phyloP scores from a whole-genome alignment of 2,888 invertebrate genomes.

The Epirrita christyi region DNA sequence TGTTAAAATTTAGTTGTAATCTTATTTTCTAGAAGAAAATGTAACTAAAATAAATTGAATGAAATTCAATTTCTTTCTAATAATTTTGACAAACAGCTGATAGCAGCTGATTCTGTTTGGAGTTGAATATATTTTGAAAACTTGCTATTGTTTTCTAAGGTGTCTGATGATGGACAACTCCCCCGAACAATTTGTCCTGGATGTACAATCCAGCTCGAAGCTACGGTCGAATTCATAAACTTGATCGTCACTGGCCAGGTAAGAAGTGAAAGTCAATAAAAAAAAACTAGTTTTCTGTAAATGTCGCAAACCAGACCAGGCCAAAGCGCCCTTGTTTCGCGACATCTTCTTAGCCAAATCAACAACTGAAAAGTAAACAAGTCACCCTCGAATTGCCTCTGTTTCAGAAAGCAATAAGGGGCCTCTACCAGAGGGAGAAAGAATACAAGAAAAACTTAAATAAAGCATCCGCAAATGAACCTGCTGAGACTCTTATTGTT shows the following conservation, averaged over 20 bases:
- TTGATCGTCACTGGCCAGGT: conserved; percentile 89
- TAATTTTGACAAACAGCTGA: conserved; percentile 24
- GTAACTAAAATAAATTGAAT: too few species aligned
- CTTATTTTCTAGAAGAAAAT: neutral
- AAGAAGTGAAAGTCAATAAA: conserved; percentile 11
- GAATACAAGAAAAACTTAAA: conserved; percentile 66
- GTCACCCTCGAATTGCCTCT: too few species aligned
- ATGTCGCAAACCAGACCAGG: too few species aligned
- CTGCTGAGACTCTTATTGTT: conserved; percentile 63
- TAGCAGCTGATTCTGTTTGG: conserved; percentile 6
- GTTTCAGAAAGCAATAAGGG: conserved; percentile 73
- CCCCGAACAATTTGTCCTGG: conserved; percentile 91
- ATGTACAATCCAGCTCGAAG: conserved; percentile 90
- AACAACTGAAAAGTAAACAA: neutral
- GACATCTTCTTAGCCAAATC: neutral
- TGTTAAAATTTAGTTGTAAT: neutral
- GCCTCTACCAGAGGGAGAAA: conserved; percentile 66
- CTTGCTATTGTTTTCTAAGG: conserved; percentile 67
- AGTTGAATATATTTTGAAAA: neutral
- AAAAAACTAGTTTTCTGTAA: neutral
- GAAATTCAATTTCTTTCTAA: neutral
- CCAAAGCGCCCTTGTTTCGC: neutral
- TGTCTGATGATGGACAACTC: conserved; percentile 87
- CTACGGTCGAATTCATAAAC: conserved; percentile 90
- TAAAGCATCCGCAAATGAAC: conserved; percentile 50